phyloP scores from a whole-genome alignment of 2,888 invertebrate genomes.

The Punctoribates punctum region DNA sequence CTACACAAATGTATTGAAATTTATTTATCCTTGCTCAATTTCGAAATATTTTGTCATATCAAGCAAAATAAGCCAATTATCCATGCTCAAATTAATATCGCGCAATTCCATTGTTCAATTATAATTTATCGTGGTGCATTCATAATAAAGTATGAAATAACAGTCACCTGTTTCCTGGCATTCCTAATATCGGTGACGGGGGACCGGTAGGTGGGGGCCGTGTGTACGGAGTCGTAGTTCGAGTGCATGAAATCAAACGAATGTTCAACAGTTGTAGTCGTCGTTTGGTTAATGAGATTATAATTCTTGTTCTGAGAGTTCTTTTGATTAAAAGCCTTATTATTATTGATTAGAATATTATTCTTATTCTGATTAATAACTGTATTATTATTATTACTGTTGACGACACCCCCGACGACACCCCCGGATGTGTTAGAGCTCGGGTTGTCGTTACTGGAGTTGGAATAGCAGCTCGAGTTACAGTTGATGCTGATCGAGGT shows the following conservation, averaged over 20 bases:
- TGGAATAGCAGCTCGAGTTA: constrained; percentile 5
- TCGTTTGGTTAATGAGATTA: neutral
- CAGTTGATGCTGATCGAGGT: constrained; percentile 21
- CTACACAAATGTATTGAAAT: too few relatives aligned
- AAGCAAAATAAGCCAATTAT: too few relatives aligned
- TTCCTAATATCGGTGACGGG: constrained; percentile 42
- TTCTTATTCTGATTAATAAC: neutral
- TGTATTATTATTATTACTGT: neutral
- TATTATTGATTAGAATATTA: neutral
- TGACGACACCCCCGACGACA: too few relatives aligned
- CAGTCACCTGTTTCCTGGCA: constrained; percentile 44
- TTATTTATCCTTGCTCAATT: too few relatives aligned
- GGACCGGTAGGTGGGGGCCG: neutral
- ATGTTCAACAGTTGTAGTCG: neutral
- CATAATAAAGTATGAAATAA: too few relatives aligned
- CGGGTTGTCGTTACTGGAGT: neutral
- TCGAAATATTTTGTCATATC: too few relatives aligned
- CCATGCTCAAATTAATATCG: too few relatives aligned
- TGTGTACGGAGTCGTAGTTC: neutral
- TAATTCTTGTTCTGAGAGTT: neutral
- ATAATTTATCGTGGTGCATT: too few relatives aligned
- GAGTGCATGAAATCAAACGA: constrained; percentile 9
- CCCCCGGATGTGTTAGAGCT: neutral
- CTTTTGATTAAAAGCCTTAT: neutral
- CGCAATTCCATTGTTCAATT: too few relatives aligned